These are phyloP conservation scores for Tiliacea citrago DNA, from an alignment of 2,888 invertebrate species.

Conservation along the genomic window DNA sequence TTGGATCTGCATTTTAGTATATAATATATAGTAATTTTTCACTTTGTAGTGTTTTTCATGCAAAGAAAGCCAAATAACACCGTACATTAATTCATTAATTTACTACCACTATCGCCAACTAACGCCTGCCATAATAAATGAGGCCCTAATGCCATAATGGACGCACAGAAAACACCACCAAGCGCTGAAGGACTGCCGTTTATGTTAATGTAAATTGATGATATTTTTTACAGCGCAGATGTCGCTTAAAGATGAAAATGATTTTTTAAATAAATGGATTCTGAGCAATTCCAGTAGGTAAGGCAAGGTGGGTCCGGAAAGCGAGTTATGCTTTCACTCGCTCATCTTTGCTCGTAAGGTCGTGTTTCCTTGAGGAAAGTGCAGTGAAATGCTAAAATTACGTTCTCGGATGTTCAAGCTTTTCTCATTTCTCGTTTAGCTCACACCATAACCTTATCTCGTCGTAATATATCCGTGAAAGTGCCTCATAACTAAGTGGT, in stretches of 20 bases:
- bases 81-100: not conserved
- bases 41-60: too few species aligned
- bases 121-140: conserved; percentile 21
- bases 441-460: conserved; percentile 18
- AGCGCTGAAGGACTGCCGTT: conserved; percentile 25
- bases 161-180: conserved; percentile 4
- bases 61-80: not conserved
- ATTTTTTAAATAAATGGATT: conserved; percentile 62
- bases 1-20: too few species aligned
- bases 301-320: conserved; percentile 9
- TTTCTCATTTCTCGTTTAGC: conserved; percentile 38
- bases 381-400: not conserved
- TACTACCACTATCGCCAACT: conserved; percentile 2
- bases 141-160: conserved; percentile 20
- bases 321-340: conserved; percentile 22
- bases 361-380: not conserved
- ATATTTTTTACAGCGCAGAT: conserved; percentile 56
- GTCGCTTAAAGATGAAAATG: conserved; percentile 50
- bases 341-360: conserved; percentile 15
- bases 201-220: conserved; percentile 45
- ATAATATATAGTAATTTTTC: too few species aligned
- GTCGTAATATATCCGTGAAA: conserved; percentile 42
- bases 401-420: not conserved
- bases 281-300: conserved; percentile 35
- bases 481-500: conserved; percentile 47